Conservation (phyloP, 2,797 vertebrate genomes). For the Lagorchestes hirsutus region DNA sequence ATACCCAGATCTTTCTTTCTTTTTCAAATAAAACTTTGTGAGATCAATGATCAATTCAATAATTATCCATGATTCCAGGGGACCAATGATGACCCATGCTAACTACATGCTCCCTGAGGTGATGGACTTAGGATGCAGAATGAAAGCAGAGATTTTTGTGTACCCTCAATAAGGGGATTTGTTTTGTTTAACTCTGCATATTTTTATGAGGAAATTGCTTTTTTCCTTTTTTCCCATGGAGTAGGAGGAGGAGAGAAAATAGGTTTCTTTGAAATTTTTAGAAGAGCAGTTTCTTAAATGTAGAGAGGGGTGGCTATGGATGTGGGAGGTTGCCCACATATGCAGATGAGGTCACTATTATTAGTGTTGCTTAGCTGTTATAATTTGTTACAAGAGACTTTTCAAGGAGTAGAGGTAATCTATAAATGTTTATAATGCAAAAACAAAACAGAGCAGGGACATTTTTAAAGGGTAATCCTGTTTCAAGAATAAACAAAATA, state of each 20-base stretch:
- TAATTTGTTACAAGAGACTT: not conserved
- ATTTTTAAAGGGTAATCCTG: not conserved
- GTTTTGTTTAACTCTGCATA: not conserved
- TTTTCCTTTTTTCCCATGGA: not conserved
- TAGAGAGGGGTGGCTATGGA: not conserved
- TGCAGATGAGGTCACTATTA: not conserved
- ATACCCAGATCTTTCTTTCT: too few relatives aligned
- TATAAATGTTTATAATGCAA: not conserved
- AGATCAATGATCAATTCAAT: too few relatives aligned
- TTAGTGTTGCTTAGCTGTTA: not conserved
- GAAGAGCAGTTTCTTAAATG: not conserved
- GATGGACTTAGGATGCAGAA: too few relatives aligned
- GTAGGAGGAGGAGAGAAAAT: not conserved
- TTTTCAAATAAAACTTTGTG: too few relatives aligned
- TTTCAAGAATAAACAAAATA: not conserved
- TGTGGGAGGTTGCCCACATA: not conserved
- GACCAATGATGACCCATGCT: too few relatives aligned
- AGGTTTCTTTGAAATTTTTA: not conserved
- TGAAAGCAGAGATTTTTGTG: not conserved
- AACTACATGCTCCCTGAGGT: too few relatives aligned
- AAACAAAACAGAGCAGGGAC: not conserved
- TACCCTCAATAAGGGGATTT: not conserved
- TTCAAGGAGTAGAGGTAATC: not conserved
- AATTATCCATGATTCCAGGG: too few relatives aligned
- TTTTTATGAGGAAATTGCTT: not conserved